Evolutionary conservation across 2,113 vertebrate species (phyloP), one percentile per base, ranked within the genome.

Genomic region (Albula glossodonta): DNA sequence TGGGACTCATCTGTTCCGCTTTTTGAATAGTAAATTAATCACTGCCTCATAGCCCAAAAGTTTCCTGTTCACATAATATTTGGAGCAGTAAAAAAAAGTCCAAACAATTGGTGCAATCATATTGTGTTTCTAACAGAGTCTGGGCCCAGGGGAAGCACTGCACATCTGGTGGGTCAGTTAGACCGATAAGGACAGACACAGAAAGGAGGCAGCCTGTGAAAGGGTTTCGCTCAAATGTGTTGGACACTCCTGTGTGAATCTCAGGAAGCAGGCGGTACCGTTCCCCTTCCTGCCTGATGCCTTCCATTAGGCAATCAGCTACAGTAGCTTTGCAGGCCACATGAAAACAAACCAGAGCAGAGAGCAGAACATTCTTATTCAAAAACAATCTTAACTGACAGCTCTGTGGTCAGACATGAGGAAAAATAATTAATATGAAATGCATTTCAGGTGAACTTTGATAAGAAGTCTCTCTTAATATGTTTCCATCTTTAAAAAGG

Each of bases 181-280:
- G 74, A 25, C 19, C 4, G 1, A 66, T 51, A 86, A 7, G 60
- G 74, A 49, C 66, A 86, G 66, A 82, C 22, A 22, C 17, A 66
- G 77, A 82, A 51, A 80, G 80, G 80, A 41, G 85, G 70, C 63
- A 86, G 83, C 48, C 5, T 10, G 8, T 81, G 60, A 48, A 13
- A 41, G 66, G 79, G 22, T 51, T 81, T 53, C 48, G 2, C n/a
- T 66, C 78, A 80, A 17, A 48, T 81, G 79, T 52, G 13, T 60
- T 2, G 85, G 80, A 82, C 51, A 50, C 3, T 82, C 80, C 6
- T 41, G 49, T n/a, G 17, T 70, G 31, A 86, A 86, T 82, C 57
- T 82, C 50, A 82, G 85, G 85, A 86, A 86, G 80, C 85, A 86
- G 85, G 70, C 77, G 51, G n/a, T 51, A 15, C 25, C 57, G 9